Percentiles rank a stretch among this genome's conserved stretches.
Evolutionary conservation across 2,797 vertebrate genomes (phyloP).

Genomic region (Notolepis coatsorum): DNA sequence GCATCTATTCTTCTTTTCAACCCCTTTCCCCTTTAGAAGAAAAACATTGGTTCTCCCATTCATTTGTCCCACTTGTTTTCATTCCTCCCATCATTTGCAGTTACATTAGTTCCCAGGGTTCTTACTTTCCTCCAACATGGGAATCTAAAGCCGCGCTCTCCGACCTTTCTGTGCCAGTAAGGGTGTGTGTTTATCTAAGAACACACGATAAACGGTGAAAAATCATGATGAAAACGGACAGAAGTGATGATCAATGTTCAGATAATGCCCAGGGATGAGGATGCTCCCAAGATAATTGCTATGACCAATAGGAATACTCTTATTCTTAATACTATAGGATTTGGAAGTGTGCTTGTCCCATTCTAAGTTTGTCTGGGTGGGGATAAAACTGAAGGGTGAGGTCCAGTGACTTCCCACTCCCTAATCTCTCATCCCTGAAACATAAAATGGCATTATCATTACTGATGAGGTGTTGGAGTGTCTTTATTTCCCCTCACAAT

Average conservation of each 20-base stretch:
- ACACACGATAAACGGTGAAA: slow-evolving; percentile 46
- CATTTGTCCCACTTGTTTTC: slow-evolving; percentile 66
- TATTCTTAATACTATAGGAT: not conserved
- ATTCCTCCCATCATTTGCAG: slow-evolving; percentile 55
- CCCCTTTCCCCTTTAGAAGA: not conserved
- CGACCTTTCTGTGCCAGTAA: slow-evolving; percentile 85
- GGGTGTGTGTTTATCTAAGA: slow-evolving; percentile 69
- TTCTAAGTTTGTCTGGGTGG: too few species aligned
- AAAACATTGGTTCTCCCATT: slow-evolving; percentile 49
- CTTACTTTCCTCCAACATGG: slow-evolving; percentile 67
- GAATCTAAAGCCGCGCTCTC: slow-evolving; percentile 85
- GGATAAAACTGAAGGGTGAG: too few species aligned
- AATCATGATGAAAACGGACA: slow-evolving; percentile 8
- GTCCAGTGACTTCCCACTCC: slow-evolving; percentile 53
- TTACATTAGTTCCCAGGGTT: slow-evolving; percentile 46
- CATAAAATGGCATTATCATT: slow-evolving; percentile 59
- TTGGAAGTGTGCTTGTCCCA: slow-evolving; percentile 4
- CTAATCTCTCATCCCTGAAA: slow-evolving; percentile 61
- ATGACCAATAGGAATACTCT: not conserved
- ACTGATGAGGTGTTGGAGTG: slow-evolving; percentile 62
- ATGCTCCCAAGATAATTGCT: slow-evolving; percentile 5
- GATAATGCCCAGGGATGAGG: slow-evolving; percentile 72
- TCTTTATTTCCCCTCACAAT: slow-evolving; percentile 60
- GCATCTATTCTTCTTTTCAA: slow-evolving; percentile 29
- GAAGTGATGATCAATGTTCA: slow-evolving; percentile 40